phyloP scores from a whole-genome alignment of 2,113 vertebrate species.

The Oenanthe melanoleuca region DNA sequence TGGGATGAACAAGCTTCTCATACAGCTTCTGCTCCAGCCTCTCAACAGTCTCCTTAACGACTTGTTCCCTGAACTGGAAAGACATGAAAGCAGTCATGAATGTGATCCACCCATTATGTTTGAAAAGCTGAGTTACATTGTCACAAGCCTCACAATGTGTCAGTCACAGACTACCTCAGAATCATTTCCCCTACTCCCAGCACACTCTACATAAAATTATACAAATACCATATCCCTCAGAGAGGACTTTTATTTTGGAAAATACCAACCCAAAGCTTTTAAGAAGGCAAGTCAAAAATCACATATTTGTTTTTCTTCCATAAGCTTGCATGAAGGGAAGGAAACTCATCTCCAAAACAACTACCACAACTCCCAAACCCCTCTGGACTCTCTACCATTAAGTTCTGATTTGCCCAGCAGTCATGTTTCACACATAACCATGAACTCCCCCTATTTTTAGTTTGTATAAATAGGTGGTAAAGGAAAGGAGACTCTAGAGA shows the following conservation, averaged over 20 bases:
- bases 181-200: not conserved
- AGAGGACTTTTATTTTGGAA: not conserved
- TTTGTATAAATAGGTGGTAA: not conserved
- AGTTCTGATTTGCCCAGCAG: not conserved
- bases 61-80: conserved; percentile 91
- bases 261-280: not conserved
- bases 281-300: not conserved
- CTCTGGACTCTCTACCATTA: not conserved
- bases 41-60: conserved; percentile 94
- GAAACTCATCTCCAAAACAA: not conserved
- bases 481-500: not conserved
- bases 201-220: not conserved
- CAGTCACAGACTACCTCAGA: not conserved
- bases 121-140: rapidly evolving
- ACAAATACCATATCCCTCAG: not conserved
- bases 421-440: not conserved
- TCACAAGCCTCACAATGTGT: not conserved
- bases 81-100: not conserved
- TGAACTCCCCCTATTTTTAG: not conserved
- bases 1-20: conserved; percentile 85
- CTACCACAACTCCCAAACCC: not conserved
- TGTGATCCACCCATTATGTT: not conserved
- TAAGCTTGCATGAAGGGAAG: not conserved
- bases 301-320: not conserved
- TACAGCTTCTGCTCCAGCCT: conserved; percentile 90